Base-by-base conservation (phyloP, 2,113 vertebrate genomes). In the Psittacula cyanocephala region DNA sequence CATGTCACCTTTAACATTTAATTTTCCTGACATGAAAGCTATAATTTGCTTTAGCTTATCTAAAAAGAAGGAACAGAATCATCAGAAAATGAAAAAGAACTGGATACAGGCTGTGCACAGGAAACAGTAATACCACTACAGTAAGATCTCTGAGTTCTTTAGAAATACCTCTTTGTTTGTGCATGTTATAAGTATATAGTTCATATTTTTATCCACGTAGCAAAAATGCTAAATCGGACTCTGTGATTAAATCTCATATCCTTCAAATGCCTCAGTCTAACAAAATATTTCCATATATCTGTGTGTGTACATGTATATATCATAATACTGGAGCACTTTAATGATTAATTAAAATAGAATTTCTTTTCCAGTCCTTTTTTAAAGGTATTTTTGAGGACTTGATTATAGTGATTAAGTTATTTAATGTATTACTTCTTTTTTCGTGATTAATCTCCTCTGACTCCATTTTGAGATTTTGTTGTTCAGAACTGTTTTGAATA, bases 21-120 rank as follows among this genome's bases (percentile, higher is more conserved):
- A 90, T 94, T 98, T 99, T 91, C 98, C 98, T 49, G 97, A 97
- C 97, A 98, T 98, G 95, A 99, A 99, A 60, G 98, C 98, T 96
- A 98, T 82, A 8, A 98, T 98, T 64, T 97, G 98, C 92, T 99
- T 99, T 94, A 99, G 91, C 67, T 98, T 97, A 27, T 98, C 98
- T 99, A 78, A 91, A 96, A 96, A 19, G 12, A 97, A 92, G 88
- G 81, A 77, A 70, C 6, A 74, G 44, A 72, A 43, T 27, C 4
- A 53, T 63, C 31, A 62, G 63, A 67, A 93, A 49, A 91, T 78
- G 6, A 72, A n/a, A 52, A 46, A 10, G 15, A 89, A 20, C 60
- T 79, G 57, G 29, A 28, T 62, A 39, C 6, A 44, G 37, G 5
- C 27, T 47, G 2, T 46, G 19, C n/a, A 50, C 8, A 41, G 47